Conservation (phyloP, 2,113 vertebrate species). For the Psittacara wagleri region DNA sequence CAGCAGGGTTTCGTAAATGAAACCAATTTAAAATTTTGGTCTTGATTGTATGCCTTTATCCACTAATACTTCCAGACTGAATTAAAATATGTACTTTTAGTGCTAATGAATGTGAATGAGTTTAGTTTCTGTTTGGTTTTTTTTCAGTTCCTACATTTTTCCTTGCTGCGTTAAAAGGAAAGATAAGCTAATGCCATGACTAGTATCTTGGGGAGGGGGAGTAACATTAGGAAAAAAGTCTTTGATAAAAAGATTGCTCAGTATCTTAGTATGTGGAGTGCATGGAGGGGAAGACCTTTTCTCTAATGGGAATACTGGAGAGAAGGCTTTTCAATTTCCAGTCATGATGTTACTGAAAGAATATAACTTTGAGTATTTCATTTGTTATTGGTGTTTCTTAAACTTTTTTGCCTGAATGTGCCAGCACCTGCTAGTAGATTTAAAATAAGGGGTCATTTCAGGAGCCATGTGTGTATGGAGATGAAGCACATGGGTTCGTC, state of each 20-base stretch:
- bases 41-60: not conserved
- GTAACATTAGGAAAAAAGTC: not conserved
- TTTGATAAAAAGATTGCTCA: not conserved
- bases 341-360: not conserved
- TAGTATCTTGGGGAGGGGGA: not conserved
- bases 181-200: not conserved
- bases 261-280: fast-evolving
- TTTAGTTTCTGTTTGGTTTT: not conserved
- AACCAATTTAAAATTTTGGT: not conserved
- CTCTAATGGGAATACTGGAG: not conserved
- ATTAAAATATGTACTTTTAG: not conserved
- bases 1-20: not conserved
- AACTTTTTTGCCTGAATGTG: not conserved
- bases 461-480: not conserved
- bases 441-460: not conserved
- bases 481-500: not conserved
- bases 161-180: not conserved
- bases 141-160: not conserved
- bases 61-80: not conserved
- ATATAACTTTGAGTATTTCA: not conserved
- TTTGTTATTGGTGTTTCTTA: not conserved
- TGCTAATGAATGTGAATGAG: not conserved
- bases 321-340: not conserved
- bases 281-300: not conserved
- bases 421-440: not conserved